Evolutionary conservation across 2,888 invertebrate genomes (phyloP).

Genomic region (Leptura quadrifasciata): DNA sequence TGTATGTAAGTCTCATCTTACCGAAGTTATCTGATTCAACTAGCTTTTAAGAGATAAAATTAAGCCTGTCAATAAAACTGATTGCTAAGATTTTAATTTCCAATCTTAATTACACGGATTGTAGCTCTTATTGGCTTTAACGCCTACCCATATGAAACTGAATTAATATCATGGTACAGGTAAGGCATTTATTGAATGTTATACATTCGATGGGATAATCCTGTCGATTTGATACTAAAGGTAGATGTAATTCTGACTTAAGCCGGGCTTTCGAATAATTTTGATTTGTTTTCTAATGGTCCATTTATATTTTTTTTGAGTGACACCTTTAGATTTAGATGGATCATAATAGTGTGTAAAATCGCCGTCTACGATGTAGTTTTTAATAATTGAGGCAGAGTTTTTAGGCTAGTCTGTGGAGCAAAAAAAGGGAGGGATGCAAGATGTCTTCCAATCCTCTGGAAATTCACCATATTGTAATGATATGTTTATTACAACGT

Average conservation of each 20-base stretch:
- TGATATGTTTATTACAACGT: no score
- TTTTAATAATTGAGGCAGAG: no score
- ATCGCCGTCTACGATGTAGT: no score
- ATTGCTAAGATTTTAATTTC: conserved; percentile 1
- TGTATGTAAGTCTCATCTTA: conserved; percentile 1
- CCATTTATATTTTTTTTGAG: background rate
- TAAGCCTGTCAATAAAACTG: conserved; percentile 29
- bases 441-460: no score
- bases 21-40: background rate
- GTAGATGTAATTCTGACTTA: background rate
- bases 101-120: conserved; percentile 11
- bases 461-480: no score
- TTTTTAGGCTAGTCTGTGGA: no score
- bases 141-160: background rate
- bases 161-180: background rate
- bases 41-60: conserved; percentile 26
- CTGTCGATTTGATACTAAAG: background rate
- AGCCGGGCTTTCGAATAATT: background rate
- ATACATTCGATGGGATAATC: background rate
- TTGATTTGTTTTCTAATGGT: background rate
- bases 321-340: background rate
- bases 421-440: no score
- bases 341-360: no score
- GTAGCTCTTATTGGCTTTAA: conserved; percentile 2
- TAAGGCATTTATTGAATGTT: background rate